Percentiles rank a stretch among this genome's conserved stretches.
phyloP scores from a whole-genome alignment of 2,888 invertebrate species.

The Amphipyra tragopoginis region DNA sequence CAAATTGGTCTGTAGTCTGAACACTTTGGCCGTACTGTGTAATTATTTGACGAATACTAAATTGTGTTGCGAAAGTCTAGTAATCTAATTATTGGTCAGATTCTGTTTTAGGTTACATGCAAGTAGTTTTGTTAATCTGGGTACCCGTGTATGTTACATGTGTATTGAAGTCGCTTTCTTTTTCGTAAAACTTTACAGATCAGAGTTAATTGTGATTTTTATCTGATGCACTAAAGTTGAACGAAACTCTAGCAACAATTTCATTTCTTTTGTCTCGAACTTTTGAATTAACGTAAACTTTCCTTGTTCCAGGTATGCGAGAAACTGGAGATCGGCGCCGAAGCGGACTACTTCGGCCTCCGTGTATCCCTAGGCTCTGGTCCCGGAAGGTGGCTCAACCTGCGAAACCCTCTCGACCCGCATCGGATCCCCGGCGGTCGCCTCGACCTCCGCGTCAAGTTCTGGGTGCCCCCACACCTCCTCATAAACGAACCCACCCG shows the following conservation, averaged over 20 bases:
- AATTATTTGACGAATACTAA: constrained; percentile 49
- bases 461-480: constrained; percentile 97
- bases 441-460: constrained; percentile 94
- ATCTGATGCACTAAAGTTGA: too few species aligned
- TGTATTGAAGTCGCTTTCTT: constrained; percentile 16
- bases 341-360: constrained; percentile 97
- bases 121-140: constrained; percentile 6
- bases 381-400: constrained; percentile 96
- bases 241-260: too few species aligned
- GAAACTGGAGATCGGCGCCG: constrained; percentile 94
- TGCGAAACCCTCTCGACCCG: constrained; percentile 94
- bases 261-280: neutral
- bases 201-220: too few species aligned
- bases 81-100: constrained; percentile 19
- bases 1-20: constrained; percentile 32
- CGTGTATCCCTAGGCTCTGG: constrained; percentile 90
- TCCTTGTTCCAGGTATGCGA: constrained; percentile 93
- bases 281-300: constrained; percentile 17
- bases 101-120: constrained; percentile 33
- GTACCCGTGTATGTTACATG: neutral
- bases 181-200: constrained; percentile 1
- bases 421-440: constrained; percentile 92
- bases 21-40: constrained; percentile 19
- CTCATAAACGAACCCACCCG: constrained; percentile 95
- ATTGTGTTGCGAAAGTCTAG: constrained; percentile 43